These are phyloP conservation scores for Zoanthus sansibaricus DNA, from an alignment of 92 coral and sea anemone species.

Conservation along the genomic window DNA sequence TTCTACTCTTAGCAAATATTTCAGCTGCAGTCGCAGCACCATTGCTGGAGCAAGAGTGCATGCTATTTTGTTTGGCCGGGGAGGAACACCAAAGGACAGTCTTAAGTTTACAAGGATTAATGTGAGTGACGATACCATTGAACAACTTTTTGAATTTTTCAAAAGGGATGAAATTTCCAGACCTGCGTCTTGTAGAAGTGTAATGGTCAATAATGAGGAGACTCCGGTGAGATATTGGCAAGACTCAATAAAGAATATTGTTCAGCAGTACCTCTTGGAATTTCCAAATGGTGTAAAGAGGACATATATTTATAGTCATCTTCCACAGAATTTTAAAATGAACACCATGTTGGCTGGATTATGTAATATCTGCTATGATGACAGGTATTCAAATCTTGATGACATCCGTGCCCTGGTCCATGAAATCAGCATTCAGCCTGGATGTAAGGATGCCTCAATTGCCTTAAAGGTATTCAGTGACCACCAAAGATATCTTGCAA, in stretches of 20 bases:
- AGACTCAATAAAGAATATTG: slow-evolving; percentile 12
- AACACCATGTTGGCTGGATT: slow-evolving; percentile 25
- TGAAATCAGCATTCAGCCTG: slow-evolving; percentile 28
- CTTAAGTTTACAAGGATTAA: slow-evolving; percentile 54
- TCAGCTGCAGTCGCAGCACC: slow-evolving; percentile 55
- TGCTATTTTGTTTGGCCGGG: slow-evolving; percentile 64
- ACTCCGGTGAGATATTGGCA: slow-evolving; percentile 30
- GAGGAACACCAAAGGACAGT: slow-evolving; percentile 52
- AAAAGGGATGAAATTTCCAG: slow-evolving; percentile 14
- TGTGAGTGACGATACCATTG: slow-evolving; percentile 44
- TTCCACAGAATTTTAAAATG: slow-evolving; percentile 28
- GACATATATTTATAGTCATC: slow-evolving; percentile 30
- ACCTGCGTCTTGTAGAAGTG: slow-evolving; percentile 14
- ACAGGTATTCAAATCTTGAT: slow-evolving; percentile 4
- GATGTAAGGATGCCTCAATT: slow-evolving; percentile 17
- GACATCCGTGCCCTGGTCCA: slow-evolving; percentile 12
- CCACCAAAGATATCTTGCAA: slow-evolving; percentile 35
- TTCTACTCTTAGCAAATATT: too few species aligned
- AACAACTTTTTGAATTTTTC: slow-evolving; percentile 49
- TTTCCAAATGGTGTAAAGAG: slow-evolving; percentile 18
- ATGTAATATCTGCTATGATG: not conserved
- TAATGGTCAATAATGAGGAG: slow-evolving; percentile 13
- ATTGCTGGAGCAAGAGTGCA: slow-evolving; percentile 58
- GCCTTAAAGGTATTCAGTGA: slow-evolving; percentile 23
- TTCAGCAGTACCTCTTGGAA: slow-evolving; percentile 17